These are phyloP conservation scores for Tychaedon coryphoeus DNA, from an alignment of 2,113 vertebrate genomes.

Conservation along the genomic window DNA sequence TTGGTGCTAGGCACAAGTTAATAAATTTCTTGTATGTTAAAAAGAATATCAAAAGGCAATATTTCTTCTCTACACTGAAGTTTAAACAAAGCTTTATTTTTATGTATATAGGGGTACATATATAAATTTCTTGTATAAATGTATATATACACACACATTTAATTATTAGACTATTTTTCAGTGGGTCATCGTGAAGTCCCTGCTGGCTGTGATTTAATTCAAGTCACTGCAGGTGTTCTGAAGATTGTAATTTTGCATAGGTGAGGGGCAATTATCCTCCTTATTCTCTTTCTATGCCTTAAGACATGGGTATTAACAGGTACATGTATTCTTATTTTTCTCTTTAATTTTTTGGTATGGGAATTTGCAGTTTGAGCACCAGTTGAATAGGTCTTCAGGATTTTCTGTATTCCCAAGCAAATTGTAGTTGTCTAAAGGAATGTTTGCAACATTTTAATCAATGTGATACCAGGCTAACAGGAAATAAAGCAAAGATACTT, in stretches of 20 bases:
- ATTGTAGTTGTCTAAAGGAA: neutral
- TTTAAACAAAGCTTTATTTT: neutral
- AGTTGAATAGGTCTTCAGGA: neutral
- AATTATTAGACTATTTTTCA: neutral
- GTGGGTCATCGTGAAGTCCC: neutral
- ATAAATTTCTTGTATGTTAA: neutral
- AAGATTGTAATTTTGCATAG: neutral
- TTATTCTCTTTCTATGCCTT: neutral
- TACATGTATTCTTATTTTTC: neutral
- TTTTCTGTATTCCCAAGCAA: neutral
- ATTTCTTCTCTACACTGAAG: neutral
- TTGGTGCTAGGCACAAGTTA: neutral
- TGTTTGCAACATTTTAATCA: neutral
- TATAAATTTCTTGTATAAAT: neutral
- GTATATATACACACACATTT: neutral
- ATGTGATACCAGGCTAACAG: neutral
- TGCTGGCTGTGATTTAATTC: constrained; percentile 7
- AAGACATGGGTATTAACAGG: neutral
- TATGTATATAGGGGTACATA: neutral
- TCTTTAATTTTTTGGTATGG: neutral
- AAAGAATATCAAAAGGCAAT: neutral
- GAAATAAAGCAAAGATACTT: neutral
- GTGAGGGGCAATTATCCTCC: neutral
- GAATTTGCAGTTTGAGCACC: neutral
- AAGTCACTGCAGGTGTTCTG: neutral